These are phyloP conservation scores for Trypoxylon attenuatum DNA, from an alignment of 2,888 invertebrate species.

Conservation along the genomic window DNA sequence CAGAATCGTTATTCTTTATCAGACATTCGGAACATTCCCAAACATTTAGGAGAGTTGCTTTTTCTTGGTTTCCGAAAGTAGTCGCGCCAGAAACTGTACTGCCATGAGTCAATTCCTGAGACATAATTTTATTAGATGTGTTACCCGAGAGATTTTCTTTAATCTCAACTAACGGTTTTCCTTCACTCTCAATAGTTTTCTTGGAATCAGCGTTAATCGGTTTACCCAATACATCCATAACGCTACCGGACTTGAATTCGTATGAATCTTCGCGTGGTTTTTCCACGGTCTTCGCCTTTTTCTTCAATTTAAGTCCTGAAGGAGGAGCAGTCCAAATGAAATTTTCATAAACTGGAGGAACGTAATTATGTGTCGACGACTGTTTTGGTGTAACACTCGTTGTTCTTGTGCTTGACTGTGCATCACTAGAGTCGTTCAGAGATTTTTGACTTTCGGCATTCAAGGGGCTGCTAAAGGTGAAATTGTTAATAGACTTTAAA, in stretches of 20 bases:
- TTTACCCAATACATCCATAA: constrained; percentile 72
- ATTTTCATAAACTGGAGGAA: constrained; percentile 54
- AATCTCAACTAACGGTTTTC: neutral
- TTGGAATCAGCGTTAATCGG: constrained; percentile 8
- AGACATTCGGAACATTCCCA: constrained; percentile 73
- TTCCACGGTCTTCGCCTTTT: constrained; percentile 56
- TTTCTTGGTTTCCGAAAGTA: neutral
- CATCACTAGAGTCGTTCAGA: constrained; percentile 39
- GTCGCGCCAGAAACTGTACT: neutral
- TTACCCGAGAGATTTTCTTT: constrained; percentile 3
- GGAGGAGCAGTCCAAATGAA: constrained; percentile 67
- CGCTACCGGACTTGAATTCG: constrained; percentile 73
- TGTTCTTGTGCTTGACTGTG: constrained; percentile 32
- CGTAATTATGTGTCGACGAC: constrained; percentile 13
- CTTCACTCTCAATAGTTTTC: neutral
- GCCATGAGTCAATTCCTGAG: neutral
- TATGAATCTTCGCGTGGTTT: constrained; percentile 24
- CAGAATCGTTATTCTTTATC: constrained; percentile 65
- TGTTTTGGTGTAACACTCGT: constrained; percentile 40
- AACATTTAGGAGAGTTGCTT: constrained; percentile 25
- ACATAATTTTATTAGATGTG: neutral
- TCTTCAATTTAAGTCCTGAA: constrained; percentile 64
- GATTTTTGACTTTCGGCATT: constrained; percentile 57
- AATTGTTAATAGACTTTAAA: constrained; percentile 76
- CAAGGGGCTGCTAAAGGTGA: constrained; percentile 78